Conservation (phyloP, 2,888 invertebrate genomes). For the Meloe dianella region DNA sequence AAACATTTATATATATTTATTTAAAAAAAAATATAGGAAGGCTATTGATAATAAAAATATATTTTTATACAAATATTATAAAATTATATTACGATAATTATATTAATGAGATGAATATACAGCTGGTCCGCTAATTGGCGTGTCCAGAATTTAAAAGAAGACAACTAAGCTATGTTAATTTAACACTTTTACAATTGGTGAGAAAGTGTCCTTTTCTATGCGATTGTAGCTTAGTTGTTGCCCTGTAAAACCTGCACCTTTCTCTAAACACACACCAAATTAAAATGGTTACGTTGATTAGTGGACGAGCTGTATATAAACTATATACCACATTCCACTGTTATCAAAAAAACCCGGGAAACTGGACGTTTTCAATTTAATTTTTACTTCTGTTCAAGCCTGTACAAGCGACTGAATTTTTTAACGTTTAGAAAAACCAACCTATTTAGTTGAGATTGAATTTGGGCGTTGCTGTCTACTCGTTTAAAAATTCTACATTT, state of each 20-base stretch:
- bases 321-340: constrained; percentile 19
- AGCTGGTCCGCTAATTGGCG: background rate
- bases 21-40: constrained; percentile 40
- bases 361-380: constrained; percentile 31
- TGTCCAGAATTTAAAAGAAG: background rate
- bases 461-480: background rate
- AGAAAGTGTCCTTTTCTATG: too few species aligned
- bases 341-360: constrained; percentile 8
- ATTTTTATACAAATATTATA: constrained; percentile 8
- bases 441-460: background rate
- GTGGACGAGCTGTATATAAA: background rate
- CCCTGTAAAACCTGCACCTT: too few species aligned
- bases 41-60: constrained; percentile 16
- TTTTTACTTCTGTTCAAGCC: constrained; percentile 10
- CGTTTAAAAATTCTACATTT: background rate
- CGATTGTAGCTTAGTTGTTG: too few species aligned
- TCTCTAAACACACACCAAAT: too few species aligned
- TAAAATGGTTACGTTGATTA: too few species aligned
- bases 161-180: too few species aligned
- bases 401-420: constrained; percentile 17
- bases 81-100: constrained; percentile 5
- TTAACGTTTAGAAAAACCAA: constrained; percentile 17
- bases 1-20: constrained; percentile 49
- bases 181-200: too few species aligned
- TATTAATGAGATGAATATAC: background rate